Percentiles rank a stretch among this genome's conserved stretches.
phyloP scores from a whole-genome alignment of 1,140 invertebrate genomes.

The Cydia strobilella region DNA sequence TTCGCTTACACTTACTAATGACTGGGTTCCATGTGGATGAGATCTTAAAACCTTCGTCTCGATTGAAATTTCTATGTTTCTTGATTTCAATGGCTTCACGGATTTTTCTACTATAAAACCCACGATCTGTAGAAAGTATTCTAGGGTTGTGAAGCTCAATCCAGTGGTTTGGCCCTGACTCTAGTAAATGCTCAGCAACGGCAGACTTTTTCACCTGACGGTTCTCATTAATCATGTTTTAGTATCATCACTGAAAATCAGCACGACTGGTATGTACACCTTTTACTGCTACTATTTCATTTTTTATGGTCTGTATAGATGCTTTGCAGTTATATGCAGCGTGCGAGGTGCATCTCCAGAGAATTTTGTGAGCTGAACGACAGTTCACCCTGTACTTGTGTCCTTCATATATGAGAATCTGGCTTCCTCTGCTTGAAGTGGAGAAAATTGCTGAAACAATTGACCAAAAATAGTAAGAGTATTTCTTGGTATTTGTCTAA shows the following conservation, averaged over 20 bases:
- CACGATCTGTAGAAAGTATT: no score
- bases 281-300: conserved; percentile 39
- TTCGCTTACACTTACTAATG: no score
- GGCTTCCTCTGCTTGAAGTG: conserved; percentile 10
- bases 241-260: neutral
- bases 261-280: conserved; percentile 36
- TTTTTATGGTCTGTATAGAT: conserved; percentile 43
- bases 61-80: no score
- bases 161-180: no score
- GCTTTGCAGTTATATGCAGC: conserved; percentile 44
- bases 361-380: conserved; percentile 33
- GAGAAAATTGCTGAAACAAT: neutral
- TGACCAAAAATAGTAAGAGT: neutral
- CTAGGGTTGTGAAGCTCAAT: no score
- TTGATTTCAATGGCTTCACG: no score
- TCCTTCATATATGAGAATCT: conserved; percentile 11
- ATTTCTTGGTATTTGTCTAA: no score
- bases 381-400: conserved; percentile 29
- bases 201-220: no score
- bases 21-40: no score
- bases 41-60: no score
- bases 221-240: neutral
- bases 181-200: no score
- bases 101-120: no score
- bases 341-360: conserved; percentile 51